phyloP scores from a whole-genome alignment of 2,113 vertebrate genomes.

The Aspiorhynchus laticeps region DNA sequence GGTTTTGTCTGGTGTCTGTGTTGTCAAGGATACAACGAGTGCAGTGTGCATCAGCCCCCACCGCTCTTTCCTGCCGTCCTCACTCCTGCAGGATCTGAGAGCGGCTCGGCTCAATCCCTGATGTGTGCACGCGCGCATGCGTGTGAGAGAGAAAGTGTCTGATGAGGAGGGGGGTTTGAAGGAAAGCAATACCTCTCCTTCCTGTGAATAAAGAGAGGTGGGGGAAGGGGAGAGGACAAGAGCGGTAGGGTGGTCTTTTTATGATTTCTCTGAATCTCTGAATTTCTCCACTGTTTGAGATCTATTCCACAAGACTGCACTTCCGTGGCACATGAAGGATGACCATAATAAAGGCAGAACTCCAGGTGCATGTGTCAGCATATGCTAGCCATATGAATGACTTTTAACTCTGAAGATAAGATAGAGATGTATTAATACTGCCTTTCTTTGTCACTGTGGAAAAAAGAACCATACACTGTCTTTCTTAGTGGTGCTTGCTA shows the following conservation, averaged over 20 bases:
- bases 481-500: not conserved
- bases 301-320: conserved; percentile 30
- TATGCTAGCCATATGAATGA: not conserved
- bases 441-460: not conserved
- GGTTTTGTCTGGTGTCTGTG: conserved; percentile 68
- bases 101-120: conserved; percentile 71
- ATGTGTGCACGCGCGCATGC: conserved; percentile 66
- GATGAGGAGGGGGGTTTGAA: conserved; percentile 57
- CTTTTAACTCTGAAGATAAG: conserved; percentile 5
- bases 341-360: not conserved
- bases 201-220: conserved; percentile 62
- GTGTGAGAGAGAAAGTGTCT: conserved; percentile 38
- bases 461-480: not conserved
- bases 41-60: conserved; percentile 46
- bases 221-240: conserved; percentile 56
- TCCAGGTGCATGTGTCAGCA: not conserved
- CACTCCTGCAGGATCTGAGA: conserved; percentile 72
- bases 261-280: conserved; percentile 39
- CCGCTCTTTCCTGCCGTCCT: conserved; percentile 59
- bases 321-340: not conserved
- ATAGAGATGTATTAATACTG: not conserved
- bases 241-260: conserved; percentile 57
- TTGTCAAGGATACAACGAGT: conserved; percentile 63
- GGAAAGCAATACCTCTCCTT: conserved; percentile 69
- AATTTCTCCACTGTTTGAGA: conserved; percentile 26